Conservation (phyloP, 2,888 invertebrate species). For the Urechis unicinctus region DNA sequence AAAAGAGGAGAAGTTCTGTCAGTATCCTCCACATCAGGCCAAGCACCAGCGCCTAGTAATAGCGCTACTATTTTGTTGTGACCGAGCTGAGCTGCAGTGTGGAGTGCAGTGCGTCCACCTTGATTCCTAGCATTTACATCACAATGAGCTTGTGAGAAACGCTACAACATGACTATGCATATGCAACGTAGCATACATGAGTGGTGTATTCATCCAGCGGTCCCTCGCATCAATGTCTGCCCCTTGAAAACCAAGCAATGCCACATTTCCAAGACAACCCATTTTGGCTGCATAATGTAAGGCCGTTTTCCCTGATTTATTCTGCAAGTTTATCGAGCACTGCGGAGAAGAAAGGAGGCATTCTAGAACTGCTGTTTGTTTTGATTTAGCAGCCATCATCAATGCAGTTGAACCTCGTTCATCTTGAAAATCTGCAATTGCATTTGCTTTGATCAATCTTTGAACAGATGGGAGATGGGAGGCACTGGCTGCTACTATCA, state of each 20-base stretch:
- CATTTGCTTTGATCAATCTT: not conserved
- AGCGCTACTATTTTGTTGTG: slow-evolving; percentile 5
- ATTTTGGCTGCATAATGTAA: slow-evolving; percentile 8
- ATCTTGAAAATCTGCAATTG: slow-evolving; percentile 2
- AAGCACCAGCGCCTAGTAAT: slow-evolving; percentile 6
- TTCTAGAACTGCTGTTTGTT: slow-evolving; percentile 5
- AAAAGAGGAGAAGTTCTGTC: slow-evolving; percentile 11
- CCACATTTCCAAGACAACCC: slow-evolving; percentile 2
- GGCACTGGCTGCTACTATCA: slow-evolving; percentile 9
- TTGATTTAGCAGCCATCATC: slow-evolving; percentile 4
- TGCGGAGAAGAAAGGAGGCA: not conserved
- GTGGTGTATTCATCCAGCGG: slow-evolving; percentile 11
- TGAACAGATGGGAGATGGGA: not conserved
- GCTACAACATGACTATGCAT: slow-evolving; percentile 7
- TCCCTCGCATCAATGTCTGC: slow-evolving; percentile 7
- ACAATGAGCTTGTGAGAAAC: slow-evolving; percentile 6
- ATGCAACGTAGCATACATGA: slow-evolving; percentile 13
- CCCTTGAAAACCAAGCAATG: slow-evolving; percentile 7
- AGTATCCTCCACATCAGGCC: slow-evolving; percentile 3
- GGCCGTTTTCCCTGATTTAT: slow-evolving; percentile 8
- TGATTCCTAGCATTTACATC: slow-evolving; percentile 6
- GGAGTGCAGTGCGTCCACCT: slow-evolving; percentile 11
- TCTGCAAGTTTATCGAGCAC: slow-evolving; percentile 6
- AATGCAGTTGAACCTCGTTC: slow-evolving; percentile 8
- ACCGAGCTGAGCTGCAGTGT: slow-evolving; percentile 11